Percentiles rank a stretch among this genome's conserved stretches.
phyloP scores from a whole-genome alignment of 2,888 invertebrate genomes.

The Sphinx pinastri region DNA sequence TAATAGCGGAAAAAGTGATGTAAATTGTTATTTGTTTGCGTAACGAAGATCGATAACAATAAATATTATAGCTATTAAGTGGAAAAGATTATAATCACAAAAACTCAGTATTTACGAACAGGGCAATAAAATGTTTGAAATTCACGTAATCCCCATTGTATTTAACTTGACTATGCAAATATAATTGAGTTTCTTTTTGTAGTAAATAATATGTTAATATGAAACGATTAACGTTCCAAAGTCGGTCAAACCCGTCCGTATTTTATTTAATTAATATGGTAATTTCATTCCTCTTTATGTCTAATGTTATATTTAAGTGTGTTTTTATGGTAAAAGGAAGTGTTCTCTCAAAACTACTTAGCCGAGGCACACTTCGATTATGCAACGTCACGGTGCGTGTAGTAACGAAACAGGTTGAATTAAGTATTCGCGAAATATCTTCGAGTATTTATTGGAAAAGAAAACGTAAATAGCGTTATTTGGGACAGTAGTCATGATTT shows the following conservation, averaged over 20 bases:
- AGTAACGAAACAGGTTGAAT: background rate
- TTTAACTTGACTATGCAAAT: background rate
- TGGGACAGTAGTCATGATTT: background rate
- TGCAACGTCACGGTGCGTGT: constrained; percentile 6
- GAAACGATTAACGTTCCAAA: constrained; percentile 41
- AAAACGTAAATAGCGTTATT: background rate
- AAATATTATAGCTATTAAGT: background rate
- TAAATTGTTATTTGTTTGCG: background rate
- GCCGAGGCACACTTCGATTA: constrained; percentile 16
- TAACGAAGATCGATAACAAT: background rate
- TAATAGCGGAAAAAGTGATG: background rate
- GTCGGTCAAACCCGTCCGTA: constrained; percentile 39
- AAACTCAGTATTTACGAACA: background rate
- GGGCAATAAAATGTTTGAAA: background rate
- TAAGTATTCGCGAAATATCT: constrained; percentile 1
- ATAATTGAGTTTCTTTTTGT: background rate
- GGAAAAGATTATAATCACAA: too few relatives aligned
- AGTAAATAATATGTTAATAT: constrained; percentile 32
- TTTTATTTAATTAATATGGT: constrained; percentile 43
- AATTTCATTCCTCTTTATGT: constrained; percentile 34
- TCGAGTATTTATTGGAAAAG: background rate
- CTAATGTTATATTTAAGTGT: constrained; percentile 26
- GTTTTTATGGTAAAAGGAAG: constrained; percentile 34
- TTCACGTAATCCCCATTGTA: background rate
- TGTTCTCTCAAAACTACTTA: constrained; percentile 30